Base-by-base conservation (phyloP, 2,797 vertebrate genomes). In the Arctocebus calabarensis region DNA sequence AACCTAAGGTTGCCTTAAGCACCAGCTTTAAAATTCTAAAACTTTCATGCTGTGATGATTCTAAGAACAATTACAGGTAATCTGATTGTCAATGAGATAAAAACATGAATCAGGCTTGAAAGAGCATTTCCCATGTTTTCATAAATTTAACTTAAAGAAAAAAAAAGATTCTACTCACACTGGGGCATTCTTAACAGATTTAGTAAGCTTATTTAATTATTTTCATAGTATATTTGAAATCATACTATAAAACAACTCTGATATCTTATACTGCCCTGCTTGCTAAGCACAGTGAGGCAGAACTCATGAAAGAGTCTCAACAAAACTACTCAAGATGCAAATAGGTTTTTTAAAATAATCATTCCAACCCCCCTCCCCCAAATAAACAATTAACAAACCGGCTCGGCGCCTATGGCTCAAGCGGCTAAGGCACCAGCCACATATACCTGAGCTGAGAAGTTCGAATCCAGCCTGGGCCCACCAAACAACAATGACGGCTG, bases 1-100 rank as follows among this genome's bases (percentile, higher is more conserved):
- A 83, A 34, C 52, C 32, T 73, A 62, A 74, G 22, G 20, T 13
- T 88, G 11, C 52, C 59, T 61, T 57, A 19, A 20, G 66, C 9
- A 61, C 22, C 52, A 75, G 22, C 43, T 88, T 45, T 91, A 88
- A 88, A 43, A 84, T 74, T 84, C 66, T 52, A 79, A 66, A 92
- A 70, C 62, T 5, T 25, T 70, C 70, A 62, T 62, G 62, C 7
- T 70, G 70, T 37, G 77, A 52, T 85, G 25, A 87, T 48, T 86
- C 23, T 62, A 73, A 66, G 70, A 91, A 92, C 22, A 87, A 68
- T 22, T 66, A 37, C 7, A 84, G 14, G 25, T 20, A 84, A 62
- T 62, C 19, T 82, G 27, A 34, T 48, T 81, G 32, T 27, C 57
- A 45, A 52, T 57, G 61, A 94, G 57, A 83, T 57, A 75, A 81